A percentile compares a stretch with the other conserved stretches of the same genome.
These are phyloP conservation scores for Polypterus bichir DNA, from an alignment of 2,113 vertebrate genomes.

Conservation along the genomic window DNA sequence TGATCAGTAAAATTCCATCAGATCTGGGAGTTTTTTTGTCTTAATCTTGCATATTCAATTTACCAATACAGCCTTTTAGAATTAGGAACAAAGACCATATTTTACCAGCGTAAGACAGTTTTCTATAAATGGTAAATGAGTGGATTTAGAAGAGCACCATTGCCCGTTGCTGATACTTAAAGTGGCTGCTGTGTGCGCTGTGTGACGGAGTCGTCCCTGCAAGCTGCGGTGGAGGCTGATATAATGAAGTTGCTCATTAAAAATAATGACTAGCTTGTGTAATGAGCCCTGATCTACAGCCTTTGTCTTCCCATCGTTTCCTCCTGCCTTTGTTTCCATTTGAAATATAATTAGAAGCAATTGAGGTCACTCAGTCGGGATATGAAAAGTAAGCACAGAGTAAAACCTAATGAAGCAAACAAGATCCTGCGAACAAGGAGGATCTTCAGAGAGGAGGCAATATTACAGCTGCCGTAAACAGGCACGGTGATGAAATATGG, in stretches of 20 bases:
- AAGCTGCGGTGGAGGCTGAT: constrained; percentile 30
- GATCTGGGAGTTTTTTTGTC: too few relatives aligned
- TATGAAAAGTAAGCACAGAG: constrained; percentile 33
- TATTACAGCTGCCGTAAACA: neutral
- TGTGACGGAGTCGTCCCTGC: too few relatives aligned
- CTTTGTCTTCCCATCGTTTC: constrained; percentile 24
- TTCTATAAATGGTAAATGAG: too few relatives aligned
- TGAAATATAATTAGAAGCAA: constrained; percentile 41
- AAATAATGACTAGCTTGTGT: constrained; percentile 50
- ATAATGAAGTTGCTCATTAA: constrained; percentile 53
- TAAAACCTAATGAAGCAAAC: constrained; percentile 34
- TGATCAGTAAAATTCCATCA: too few relatives aligned
- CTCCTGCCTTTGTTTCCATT: constrained; percentile 29
- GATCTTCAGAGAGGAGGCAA: neutral
- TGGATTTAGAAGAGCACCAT: too few relatives aligned
- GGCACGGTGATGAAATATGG: too few relatives aligned
- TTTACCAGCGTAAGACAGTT: too few relatives aligned
- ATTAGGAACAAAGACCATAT: too few relatives aligned
- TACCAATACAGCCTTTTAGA: too few relatives aligned
- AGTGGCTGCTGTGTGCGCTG: too few relatives aligned
- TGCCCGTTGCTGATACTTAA: too few relatives aligned
- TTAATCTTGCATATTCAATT: too few relatives aligned
- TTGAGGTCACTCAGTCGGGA: constrained; percentile 27
- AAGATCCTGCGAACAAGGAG: constrained; percentile 1
- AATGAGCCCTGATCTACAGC: constrained; percentile 44